Evolutionary conservation across 2,888 invertebrate genomes (phyloP), one percentile per base, ranked within the genome.

Genomic region (Hirtodrosophila alboralis): DNA sequence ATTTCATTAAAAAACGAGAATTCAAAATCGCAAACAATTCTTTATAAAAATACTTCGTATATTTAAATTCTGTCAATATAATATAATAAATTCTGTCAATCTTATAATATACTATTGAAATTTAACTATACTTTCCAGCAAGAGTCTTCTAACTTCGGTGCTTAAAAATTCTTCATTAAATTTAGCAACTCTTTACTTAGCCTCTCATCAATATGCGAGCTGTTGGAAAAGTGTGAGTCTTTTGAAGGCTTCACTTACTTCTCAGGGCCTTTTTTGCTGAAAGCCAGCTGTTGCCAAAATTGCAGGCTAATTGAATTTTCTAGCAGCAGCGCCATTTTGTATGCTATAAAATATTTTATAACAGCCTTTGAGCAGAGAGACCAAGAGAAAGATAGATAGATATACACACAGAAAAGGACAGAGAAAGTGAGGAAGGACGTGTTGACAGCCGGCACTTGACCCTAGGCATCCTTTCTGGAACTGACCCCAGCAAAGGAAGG

Each of bases 281-380:
- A 77, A 83, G 79, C 66, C 77, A 84, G 78, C 83, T 76, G 83
- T 83, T 81, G 78, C 80, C 78, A 81, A 84, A 79, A 81, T 86
- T 81, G 79, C 79, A 69, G 71, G 74, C 81, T 86, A 86, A 86
- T 86, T 86, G 70, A 86, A 86, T 86, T 86, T 86, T 79, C 69
- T 65, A 75, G 78, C 84, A 85, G 76, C 78, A 75, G 81, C 84
- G 84, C 85, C 85, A 86, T 86, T 84, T 86, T 86, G 69, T 86
- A 75, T 76, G 76, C 76, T 81, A 71, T 64, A 51, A 77, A 78
- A 78, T 80, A 80, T 80, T 83, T 79, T 78, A 80, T 80, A 79
- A 67, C 64, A 63, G 64, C 66, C 65, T 71, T 70, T 57, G 64
- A 59, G 63, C 40, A 38, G 6, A 23, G 16, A 31, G n/a, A 26